These are phyloP conservation scores for Oryzias melastigma DNA, from an alignment of 2,113 vertebrate species.

Conservation along the genomic window DNA sequence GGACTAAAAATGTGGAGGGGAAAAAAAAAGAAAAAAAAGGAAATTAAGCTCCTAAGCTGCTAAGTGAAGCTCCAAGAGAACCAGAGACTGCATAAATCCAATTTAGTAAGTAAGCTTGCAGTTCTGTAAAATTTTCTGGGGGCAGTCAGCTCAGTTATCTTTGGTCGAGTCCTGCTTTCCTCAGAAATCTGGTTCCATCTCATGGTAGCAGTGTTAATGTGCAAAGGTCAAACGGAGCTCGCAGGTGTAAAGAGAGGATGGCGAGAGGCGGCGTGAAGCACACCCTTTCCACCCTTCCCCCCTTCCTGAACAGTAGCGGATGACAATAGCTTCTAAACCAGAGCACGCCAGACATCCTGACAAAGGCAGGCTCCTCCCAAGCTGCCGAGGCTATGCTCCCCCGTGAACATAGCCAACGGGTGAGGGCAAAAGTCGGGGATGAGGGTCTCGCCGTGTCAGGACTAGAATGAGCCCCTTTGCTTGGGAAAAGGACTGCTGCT, in stretches of 20 bases:
- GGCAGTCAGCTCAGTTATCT: slow-evolving; percentile 7
- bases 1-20: slow-evolving; percentile 14
- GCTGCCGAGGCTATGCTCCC: slow-evolving; percentile 56
- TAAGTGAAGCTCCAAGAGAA: slow-evolving; percentile 35
- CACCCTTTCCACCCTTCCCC: slow-evolving; percentile 64
- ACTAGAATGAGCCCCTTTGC: slow-evolving; percentile 44
- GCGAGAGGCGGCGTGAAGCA: slow-evolving; percentile 49
- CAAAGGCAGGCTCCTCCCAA: slow-evolving; percentile 76
- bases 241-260: slow-evolving; percentile 40
- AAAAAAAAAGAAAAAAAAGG: slow-evolving; percentile 13
- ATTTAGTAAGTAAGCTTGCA: slow-evolving; percentile 23
- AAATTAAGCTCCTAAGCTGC: slow-evolving; percentile 33
- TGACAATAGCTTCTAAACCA: slow-evolving; percentile 78
- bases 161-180: slow-evolving; percentile 15
- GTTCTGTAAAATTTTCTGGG: slow-evolving; percentile 19
- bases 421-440: slow-evolving; percentile 55
- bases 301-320: slow-evolving; percentile 69
- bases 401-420: slow-evolving; percentile 65
- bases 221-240: slow-evolving; percentile 47
- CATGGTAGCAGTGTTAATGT: neutral
- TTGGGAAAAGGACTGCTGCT: slow-evolving; percentile 33
- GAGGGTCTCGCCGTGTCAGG: slow-evolving; percentile 39
- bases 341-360: slow-evolving; percentile 74
- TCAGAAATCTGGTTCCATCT: slow-evolving; percentile 15
- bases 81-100: slow-evolving; percentile 33